Evolutionary conservation across 2,113 vertebrate species (phyloP), one percentile per base, ranked within the genome.

Genomic region (Danionella cerebrum): DNA sequence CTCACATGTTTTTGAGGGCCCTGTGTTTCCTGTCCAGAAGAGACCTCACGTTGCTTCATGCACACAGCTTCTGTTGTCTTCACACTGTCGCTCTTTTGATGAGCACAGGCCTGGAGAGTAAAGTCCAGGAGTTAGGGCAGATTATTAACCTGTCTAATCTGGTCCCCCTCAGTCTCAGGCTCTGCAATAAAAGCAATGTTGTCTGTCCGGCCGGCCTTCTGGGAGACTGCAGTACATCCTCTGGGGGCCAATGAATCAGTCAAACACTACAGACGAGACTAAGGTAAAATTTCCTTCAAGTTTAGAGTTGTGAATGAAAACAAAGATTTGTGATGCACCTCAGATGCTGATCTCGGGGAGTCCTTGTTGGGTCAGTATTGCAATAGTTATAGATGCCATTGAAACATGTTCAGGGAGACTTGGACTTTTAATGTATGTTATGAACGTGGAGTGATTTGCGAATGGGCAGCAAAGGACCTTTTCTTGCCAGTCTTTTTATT

Each of bases 91-190:
- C 54, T 12, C 53, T 48, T 47, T 72, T 75, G 76, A 76, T 71
- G 63, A 73, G 45, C 33, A 27, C 16, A 38, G 59, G 12, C 29
- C 47, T 27, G 8, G 31, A 8, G 67, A 73, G 71, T 79, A 73
- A 81, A 81, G 77, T 78, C 70, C 79, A 75, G 47, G 6, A 39
- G 21, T 21, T 33, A 25, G 41, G 66, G 76, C 65, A 73, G 76
- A 79, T 81, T 39, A 80, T 80, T 80, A 80, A 80, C 79, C 50
- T 71, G 51, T 8, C 53, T 79, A 75, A 79, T 75, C 74, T 78
- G 57, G 25, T 22, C 42, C 35, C 16, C 13, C 58, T 57, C 63
- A 47, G 11, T 48, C 44, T 48, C 27, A 33, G 51, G 51, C 42
- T 14, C 36, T 47, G 35, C 19, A 48, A 72, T 76, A 74, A 67